Evolutionary conservation across 2,113 vertebrate genomes (phyloP).

Genomic region (Otus sunia): DNA sequence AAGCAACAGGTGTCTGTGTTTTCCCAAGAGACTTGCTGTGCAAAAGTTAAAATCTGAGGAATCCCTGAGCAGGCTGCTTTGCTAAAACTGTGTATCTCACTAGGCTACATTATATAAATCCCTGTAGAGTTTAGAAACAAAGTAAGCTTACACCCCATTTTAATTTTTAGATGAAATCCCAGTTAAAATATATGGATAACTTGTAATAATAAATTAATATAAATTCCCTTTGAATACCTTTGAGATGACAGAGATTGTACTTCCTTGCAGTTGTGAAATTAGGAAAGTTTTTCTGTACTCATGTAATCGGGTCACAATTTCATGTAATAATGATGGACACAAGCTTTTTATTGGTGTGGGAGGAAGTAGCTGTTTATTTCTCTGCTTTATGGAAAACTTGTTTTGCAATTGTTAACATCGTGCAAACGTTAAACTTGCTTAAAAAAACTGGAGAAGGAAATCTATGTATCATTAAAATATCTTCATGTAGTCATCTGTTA

Average conservation of each 20-base stretch:
- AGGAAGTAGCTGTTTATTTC: background rate
- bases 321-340: background rate
- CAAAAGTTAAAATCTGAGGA: background rate
- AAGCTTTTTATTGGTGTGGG: background rate
- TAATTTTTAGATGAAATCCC: background rate
- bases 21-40: background rate
- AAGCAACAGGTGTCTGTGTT: background rate
- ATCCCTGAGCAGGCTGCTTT: background rate
- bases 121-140: background rate
- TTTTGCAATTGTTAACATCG: background rate
- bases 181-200: background rate
- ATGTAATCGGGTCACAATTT: background rate
- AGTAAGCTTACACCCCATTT: background rate
- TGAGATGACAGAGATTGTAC: background rate
- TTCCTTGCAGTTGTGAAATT: background rate
- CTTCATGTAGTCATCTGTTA: background rate
- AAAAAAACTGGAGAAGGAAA: background rate
- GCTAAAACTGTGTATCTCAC: background rate
- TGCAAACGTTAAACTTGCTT: background rate
- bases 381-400: background rate
- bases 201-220: background rate
- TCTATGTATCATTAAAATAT: background rate
- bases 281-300: background rate
- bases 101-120: background rate
- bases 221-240: background rate